Base-by-base conservation (phyloP, 2,797 vertebrate genomes). In the Ficedula albicollis region DNA sequence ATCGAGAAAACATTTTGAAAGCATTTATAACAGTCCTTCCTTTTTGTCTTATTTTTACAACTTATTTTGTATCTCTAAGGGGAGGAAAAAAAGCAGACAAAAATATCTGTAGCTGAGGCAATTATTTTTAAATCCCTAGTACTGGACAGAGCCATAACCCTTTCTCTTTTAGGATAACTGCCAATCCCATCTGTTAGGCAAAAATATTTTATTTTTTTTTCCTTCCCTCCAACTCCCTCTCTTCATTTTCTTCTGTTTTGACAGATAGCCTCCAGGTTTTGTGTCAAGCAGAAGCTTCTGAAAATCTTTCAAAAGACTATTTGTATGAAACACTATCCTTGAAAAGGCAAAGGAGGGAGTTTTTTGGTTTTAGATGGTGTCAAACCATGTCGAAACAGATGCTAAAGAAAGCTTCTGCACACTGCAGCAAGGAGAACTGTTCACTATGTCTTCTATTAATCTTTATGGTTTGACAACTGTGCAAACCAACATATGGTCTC, bases 221-320 rank as follows among this genome's bases (percentile, higher is more conserved):
- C 18, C 12, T 66, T 55, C 5, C 25, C 14, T 21, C 12, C 34
- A 3, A 63, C 13, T 64, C 20, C 1, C 2, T 49, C 27, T 58
- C 48, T 70, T 76, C 49, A 2, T 68, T 84, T 78, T 85, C 21
- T 54, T 51, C 70, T 73, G 5, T 90, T 88, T 82, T 20, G 30
- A 89, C 32, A 90, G 56, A 76, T 43, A 94, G 51, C 58, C 73
- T 86, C 58, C 66, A 88, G 76, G 51, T 84, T 94, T 81, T 86
- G 6, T 80, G 81, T 73, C 63, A 84, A 66, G 67, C n/a, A 90
- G 46, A 32, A 89, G 29, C 22, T 75, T 85, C 69, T 89, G 49
- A 88, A 43, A 59, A 20, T 46, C 20, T 78, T 93, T 95, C 74
- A 62, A 72, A 87, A 62, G 26, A 29, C n/a, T 87, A 38, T 73